Conservation (phyloP, 2,113 vertebrate species). For the Otolemur garnettii region DNA sequence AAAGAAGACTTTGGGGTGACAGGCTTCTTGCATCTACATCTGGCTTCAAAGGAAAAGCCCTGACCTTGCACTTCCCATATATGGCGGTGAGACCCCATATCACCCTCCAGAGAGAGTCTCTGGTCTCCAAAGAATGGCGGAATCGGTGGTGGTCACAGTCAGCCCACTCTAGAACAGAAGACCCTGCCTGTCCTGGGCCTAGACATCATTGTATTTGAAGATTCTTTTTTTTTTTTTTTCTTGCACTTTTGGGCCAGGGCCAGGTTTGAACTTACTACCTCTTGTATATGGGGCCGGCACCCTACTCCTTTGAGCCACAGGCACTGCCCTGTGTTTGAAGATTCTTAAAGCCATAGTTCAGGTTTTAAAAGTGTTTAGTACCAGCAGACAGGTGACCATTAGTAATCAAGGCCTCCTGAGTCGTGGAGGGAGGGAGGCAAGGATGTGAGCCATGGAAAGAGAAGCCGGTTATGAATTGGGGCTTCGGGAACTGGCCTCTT, state of each 20-base stretch:
- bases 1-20: neutral
- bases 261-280: too few species aligned
- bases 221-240: neutral
- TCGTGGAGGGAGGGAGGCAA: too few species aligned
- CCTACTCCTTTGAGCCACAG: too few species aligned
- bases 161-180: neutral
- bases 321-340: neutral
- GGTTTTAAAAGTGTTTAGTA: neutral
- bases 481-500: neutral
- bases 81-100: rapidly evolving
- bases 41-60: neutral
- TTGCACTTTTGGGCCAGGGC: too few species aligned
- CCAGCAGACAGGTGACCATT: neutral
- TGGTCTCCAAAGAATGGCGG: neutral
- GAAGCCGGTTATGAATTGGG: neutral
- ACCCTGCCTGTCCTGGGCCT: too few species aligned
- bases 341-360: neutral
- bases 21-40: neutral
- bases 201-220: neutral
- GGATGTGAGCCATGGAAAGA: rapidly evolving
- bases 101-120: rapidly evolving
- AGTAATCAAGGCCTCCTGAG: neutral
- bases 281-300: too few species aligned
- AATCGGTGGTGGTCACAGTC: too few species aligned
- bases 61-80: rapidly evolving